Percentiles rank a stretch among this genome's conserved stretches.
Evolutionary conservation across 2,888 invertebrate genomes (phyloP).

Genomic region (Pheosia tremula): DNA sequence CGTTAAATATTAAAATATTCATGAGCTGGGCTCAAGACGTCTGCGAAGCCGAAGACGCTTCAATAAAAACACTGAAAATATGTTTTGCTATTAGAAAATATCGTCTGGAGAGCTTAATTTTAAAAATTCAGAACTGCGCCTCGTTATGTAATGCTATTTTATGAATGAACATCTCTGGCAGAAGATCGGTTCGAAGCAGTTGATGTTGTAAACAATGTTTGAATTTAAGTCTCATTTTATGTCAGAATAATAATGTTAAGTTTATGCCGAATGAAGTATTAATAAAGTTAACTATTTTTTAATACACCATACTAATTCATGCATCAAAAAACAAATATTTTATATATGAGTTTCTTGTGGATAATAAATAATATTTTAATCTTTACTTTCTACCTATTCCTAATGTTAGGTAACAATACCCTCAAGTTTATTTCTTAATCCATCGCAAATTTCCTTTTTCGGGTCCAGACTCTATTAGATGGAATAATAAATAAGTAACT

Average conservation of each 20-base stretch:
- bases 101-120: slow-evolving; percentile 8
- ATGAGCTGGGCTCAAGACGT: slow-evolving; percentile 43
- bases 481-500: slow-evolving; percentile 24
- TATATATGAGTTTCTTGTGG: no score
- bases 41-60: slow-evolving; percentile 21
- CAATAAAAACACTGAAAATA: slow-evolving; percentile 36
- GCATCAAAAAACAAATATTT: no score
- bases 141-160: background rate
- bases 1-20: slow-evolving; percentile 65
- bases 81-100: slow-evolving; percentile 21
- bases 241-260: no score
- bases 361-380: no score
- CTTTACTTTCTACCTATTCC: no score
- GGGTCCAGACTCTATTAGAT: slow-evolving; percentile 22
- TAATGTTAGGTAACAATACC: slow-evolving; percentile 5
- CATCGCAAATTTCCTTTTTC: slow-evolving; percentile 21
- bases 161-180: background rate
- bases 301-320: no score
- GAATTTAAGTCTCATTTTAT: no score
- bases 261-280: no score
- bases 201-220: background rate
- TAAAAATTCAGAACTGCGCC: slow-evolving; percentile 10
- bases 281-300: no score
- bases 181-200: background rate
- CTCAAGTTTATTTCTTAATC: slow-evolving; percentile 24